Evolutionary conservation across 2,888 invertebrate genomes (phyloP), one percentile per base, ranked within the genome.

Genomic region (Cinara cedri): DNA sequence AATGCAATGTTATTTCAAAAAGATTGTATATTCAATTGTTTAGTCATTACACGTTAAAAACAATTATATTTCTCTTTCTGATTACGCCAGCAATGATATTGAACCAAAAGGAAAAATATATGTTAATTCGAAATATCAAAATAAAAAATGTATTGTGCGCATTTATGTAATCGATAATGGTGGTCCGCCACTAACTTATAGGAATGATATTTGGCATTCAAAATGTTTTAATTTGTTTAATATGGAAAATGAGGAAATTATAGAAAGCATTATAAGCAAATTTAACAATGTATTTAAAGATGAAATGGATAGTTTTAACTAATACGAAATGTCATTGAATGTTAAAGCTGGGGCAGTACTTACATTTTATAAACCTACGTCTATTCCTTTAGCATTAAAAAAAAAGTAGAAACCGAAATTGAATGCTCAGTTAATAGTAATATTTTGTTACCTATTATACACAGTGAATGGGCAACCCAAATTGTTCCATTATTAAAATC

Each of bases 341-440:
- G 13, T 70, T 13, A 42, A 54, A 54, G 19, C n/a, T 19, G 68
- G 34, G 26, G 44, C 6, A 54, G 54, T 54, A 19, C 24, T 13
- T n/a, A 60, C 34, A 24, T 65, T 26, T 83, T 84, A 26, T 81
- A 54, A 21, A 83, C 82, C 51, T 4, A 68, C 16, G 14, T 63
- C 42, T 11, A 68, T 49, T 16, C 24, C 24, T 9, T 72, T 57
- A 46, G 46, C 24, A 0, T 8, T 57, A 72, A 57, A 72, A 24
- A 9, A 10, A 71, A 71, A 71, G 57, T 60, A 2, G 24, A 72
- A 46, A 72, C 10, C 3, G 16, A 71, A 71, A 71, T 71, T n/a
- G 4, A 72, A 14, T 24, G 57, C 24, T 44, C 57, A 24, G 21
- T 44, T 0, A 44, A 16, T 10, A 71, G n/a, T 19, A 55, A 57